Evolutionary conservation across 2,113 vertebrate genomes (phyloP).

Genomic region (Pollachius pollachius): DNA sequence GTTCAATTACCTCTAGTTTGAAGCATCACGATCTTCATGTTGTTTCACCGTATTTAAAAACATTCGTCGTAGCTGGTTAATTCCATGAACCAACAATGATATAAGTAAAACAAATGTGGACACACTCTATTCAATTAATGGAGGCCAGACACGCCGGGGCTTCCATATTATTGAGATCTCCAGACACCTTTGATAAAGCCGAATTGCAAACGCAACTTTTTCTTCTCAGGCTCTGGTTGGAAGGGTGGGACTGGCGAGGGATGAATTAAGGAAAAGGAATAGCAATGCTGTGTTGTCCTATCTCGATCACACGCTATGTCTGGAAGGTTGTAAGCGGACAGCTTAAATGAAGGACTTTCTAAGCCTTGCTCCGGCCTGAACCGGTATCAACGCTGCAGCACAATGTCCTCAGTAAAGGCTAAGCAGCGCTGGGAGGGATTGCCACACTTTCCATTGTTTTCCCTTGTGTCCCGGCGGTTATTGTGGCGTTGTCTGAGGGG

Average conservation of each 20-base stretch:
- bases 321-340: not conserved
- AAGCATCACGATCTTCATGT: slow-evolving; percentile 16
- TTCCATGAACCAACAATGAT: too few species aligned
- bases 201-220: too few species aligned
- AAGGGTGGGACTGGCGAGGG: too few species aligned
- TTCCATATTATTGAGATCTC: slow-evolving; percentile 29
- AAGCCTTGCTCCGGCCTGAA: slow-evolving; percentile 12
- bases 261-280: too few species aligned
- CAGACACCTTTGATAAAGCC: too few species aligned
- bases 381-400: slow-evolving; percentile 13
- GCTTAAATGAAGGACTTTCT: not conserved
- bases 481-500: not conserved
- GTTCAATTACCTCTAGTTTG: slow-evolving; percentile 7
- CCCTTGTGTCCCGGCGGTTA: not conserved
- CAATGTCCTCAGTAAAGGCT: not conserved
- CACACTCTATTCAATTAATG: too few species aligned
- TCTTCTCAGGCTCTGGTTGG: too few species aligned
- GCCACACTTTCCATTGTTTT: not conserved
- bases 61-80: slow-evolving; percentile 3
- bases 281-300: too few species aligned
- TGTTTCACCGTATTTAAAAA: slow-evolving; percentile 9
- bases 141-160: slow-evolving; percentile 42
- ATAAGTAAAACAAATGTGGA: too few species aligned
- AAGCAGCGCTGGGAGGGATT: too few species aligned
- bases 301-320: not conserved